phyloP scores from a whole-genome alignment of 2,888 invertebrate species.

The Drosophila helvetica region DNA sequence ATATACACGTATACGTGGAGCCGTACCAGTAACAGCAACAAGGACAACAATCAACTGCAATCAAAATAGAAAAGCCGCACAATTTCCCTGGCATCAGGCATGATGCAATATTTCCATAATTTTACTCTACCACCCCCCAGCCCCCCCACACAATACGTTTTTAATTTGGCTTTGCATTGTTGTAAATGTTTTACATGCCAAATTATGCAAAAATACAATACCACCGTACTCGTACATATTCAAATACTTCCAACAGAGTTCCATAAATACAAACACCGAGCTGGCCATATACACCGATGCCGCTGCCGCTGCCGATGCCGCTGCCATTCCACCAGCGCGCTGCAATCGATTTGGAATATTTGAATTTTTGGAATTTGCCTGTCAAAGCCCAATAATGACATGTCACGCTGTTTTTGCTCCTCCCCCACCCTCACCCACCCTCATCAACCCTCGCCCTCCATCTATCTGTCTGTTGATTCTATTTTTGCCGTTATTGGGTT shows the following conservation, averaged over 20 bases:
- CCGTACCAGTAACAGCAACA: constrained; percentile 4
- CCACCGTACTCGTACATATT: constrained; percentile 67
- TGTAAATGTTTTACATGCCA: constrained; percentile 79
- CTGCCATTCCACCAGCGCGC: constrained; percentile 22
- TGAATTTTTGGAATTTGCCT: constrained; percentile 59
- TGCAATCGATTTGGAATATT: constrained; percentile 70
- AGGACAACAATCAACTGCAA: constrained; percentile 56
- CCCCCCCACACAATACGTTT: constrained; percentile 32
- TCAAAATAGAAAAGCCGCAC: constrained; percentile 75
- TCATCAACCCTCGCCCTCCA: background rate
- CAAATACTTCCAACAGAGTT: constrained; percentile 58
- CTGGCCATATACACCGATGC: constrained; percentile 42
- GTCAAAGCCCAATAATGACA: constrained; percentile 79
- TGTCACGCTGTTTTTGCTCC: constrained; percentile 42
- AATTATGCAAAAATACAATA: constrained; percentile 77
- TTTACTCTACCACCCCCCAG: background rate
- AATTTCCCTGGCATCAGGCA: constrained; percentile 53
- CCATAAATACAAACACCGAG: constrained; percentile 18
- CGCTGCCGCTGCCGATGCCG: too few relatives aligned
- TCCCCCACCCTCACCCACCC: background rate
- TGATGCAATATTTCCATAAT: constrained; percentile 72
- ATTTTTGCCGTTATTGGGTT: constrained; percentile 33
- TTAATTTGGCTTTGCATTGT: constrained; percentile 50
- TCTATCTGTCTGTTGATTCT: constrained; percentile 11
- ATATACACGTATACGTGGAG: too few relatives aligned